Evolutionary conservation across 2,113 vertebrate genomes (phyloP), one percentile per base, ranked within the genome.

Genomic region (Thalassarche chlororhynchos): DNA sequence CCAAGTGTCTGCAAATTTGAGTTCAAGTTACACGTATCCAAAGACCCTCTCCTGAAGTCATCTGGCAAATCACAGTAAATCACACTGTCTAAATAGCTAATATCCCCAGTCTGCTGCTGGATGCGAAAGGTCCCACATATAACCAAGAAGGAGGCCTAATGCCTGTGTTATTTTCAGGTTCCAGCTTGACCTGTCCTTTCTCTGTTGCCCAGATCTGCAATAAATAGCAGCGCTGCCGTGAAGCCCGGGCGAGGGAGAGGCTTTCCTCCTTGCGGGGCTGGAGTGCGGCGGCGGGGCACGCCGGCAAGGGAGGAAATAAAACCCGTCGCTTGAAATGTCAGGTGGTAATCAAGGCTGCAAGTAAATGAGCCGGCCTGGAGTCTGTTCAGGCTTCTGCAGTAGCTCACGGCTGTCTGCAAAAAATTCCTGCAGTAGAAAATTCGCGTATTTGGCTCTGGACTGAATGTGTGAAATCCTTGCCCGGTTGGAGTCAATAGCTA

Each of bases 281-380:
- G 69, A 76, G 42, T 3, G 13, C 4, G 4, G 2, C 16, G 9
- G 51, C 5, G 3, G 54, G 71, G 49, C 0, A 0, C 38, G 32
- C 31, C 0, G 2, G 51, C 28, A 20, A 69, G 89, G 65, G 78
- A n/a, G 34, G 84, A 79, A 81, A 70, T 91, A 75, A 90, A 72
- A 82, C 28, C 3, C 1, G 14, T 68, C 4, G 9, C 84, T 69
- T 75, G 58, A 82, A 84, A 92, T 84, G 84, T 89, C 89, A 94
- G 93, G 89, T 97, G 80, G 52, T 87, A 92, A 52, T 87, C 92
- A 94, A 85, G 57, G 70, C 70, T 92, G 57, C 40, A n/a, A 84
- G 75, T 17, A 89, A 72, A 92, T 8, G 60, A 91, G 60, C 80
- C 0, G 0, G 17, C 38, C 68, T 84, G 85, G 83, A 87, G 61